Evolutionary conservation across 2,888 invertebrate genomes (phyloP), one percentile per base, ranked within the genome.

Genomic region (Seladonia tumulorum): DNA sequence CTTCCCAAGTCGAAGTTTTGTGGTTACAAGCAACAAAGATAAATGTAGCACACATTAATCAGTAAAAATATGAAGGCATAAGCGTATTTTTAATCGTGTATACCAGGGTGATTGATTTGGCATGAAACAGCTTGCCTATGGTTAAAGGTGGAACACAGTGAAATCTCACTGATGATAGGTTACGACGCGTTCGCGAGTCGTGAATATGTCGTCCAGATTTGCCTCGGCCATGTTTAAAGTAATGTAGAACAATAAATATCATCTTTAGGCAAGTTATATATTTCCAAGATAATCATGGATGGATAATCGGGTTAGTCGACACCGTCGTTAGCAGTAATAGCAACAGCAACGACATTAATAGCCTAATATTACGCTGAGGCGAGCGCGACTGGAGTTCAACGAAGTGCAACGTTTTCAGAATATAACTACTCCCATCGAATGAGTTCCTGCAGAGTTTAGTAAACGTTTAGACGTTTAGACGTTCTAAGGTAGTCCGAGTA

Each of bases 271-370:
- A 45, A 78, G 77, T 80, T 76, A 76, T 81, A 76, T 53, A 81
- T 68, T 79, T 66, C 53, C 68, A 63, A 77, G 82, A 88, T 89
- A 88, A 86, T 88, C 83, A 74, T 75, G 78, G 82, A 57, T 49
- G 83, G 76, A 82, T 89, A 89, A 89, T 87, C 79, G 80, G 25
- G 77, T 87, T 88, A 82, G 79, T 29, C 83, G 85, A 86, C 84
- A 85, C 76, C 57, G 77, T 85, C 82, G 88, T 87, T 85, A 84
- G 60, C 76, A 81, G 79, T 82, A 84, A 85, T 83, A 84, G 83
- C 87, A 83, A 83, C 75, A 78, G 85, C 79, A 83, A 87, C 86
- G 87, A 81, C 83, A 86, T 87, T 89, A 89, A 89, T 89, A 82
- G 89, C 77, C 85, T 85, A 85, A 83, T 87, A 88, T 85, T 82